Evolutionary conservation across 2,113 vertebrate species (phyloP), one percentile per base, ranked within the genome.

Genomic region (Apodemus sylvaticus): DNA sequence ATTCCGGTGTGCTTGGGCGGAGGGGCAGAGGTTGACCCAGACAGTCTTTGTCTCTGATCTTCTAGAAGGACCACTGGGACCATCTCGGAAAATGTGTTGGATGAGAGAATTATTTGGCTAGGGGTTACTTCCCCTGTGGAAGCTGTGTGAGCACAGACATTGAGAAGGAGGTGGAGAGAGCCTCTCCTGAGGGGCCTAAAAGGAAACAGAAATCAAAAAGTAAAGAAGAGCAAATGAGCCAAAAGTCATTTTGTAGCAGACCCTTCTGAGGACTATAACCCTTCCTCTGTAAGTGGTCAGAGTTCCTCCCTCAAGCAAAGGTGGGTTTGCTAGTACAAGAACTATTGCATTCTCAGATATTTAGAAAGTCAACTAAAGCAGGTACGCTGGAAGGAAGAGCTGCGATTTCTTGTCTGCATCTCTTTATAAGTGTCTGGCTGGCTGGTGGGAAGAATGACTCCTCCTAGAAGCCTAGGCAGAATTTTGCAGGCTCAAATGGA

Each of bases 21-120:
- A 97, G 85, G 83, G 94, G 81, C 96, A 98, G 79, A 96, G 93
- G 90, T 42, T 1, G 12, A 89, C 90, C 90, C 93, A 97, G 95
- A 97, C 96, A 73, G 88, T 96, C 79, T 97, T 96, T 97, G 97
- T 97, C 96, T 93, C 83, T 92, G 53, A 36, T 97, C 20, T 94
- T 95, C 64, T 97, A 73, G 79, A 98, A 95, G 39, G 81, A 98
- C 79, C 95, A 86, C 51, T 94, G 97, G 95, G 96, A 96, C 90
- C 76, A 95, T 97, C 96, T 95, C 3, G 2, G 90, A 97, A 97
- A 97, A 94, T 86, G 85, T 94, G 96, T 29, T 96, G 92, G 93
- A 97, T 96, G 95, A 98, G 93, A 97, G 96, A 97, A 96, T 98
- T 81, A 90, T 88, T 96, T 97, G 96, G 97, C 96, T 71, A 92